Base-by-base conservation (phyloP, 2,113 vertebrate species). In the Callipepla californica region DNA sequence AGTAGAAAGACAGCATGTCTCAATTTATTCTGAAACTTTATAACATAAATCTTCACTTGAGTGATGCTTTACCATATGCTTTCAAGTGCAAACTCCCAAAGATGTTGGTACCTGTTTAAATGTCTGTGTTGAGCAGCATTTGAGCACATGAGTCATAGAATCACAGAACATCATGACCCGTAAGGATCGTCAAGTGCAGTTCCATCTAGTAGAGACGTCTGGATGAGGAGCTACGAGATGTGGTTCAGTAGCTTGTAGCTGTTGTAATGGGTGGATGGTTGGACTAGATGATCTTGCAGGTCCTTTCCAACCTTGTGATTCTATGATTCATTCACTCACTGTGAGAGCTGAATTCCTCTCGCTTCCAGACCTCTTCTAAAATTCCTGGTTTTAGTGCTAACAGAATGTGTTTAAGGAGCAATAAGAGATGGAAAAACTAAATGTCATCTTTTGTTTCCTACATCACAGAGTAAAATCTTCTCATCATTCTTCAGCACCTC, bases 51-150 rank as follows among this genome's bases (percentile, higher is more conserved):
- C 53, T 44, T 58, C 36, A 4, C 32, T 63, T 51, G 80, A 7
- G 6, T 13, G 3, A 0, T 45, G 55, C 48, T 78, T 45, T 21
- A n/a, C 19, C 25, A 3, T 5, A 5, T 0, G 1, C 44, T 36
- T 34, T n/a, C 30, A 20, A 12, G 38, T 26, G 48, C 15, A 11
- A 3, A 6, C 34, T 38, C 34, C 25, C 55, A 5, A 3, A 23
- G 57, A 26, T 20, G 7, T 36, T n/a, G 77, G 50, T 65, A 18
- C 38, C 17, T 2, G 1, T 30, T 73, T 62, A 26, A 4, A 16
- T 11, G 10, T 23, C 88, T 51, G 61, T 19, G 44, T 30, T 8
- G 30, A 25, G 76, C 2, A 19, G 62, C 53, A 1, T 34, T 20
- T 32, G 53, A 85, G 66, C 61, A 9, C 22, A 7, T 40, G 32